A percentile compares a stretch with the other conserved stretches of the same genome.
Evolutionary conservation across 2,113 vertebrate genomes (phyloP).

Genomic region (Drymodes brunneopygia): DNA sequence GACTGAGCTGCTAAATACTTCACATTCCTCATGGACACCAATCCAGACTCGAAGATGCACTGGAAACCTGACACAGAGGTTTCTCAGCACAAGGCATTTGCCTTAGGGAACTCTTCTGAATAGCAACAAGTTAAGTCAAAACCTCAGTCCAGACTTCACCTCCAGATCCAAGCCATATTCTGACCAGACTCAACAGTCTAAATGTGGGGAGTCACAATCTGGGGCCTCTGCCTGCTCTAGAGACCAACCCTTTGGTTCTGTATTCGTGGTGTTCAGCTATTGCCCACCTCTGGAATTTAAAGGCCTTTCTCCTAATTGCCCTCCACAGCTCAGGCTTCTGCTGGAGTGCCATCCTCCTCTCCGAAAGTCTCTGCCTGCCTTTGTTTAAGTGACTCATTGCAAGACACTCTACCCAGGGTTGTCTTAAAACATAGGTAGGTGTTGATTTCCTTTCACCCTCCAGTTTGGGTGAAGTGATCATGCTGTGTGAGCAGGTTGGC

Average conservation of each 20-base stretch:
- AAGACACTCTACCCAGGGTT: neutral
- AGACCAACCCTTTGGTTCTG: neutral
- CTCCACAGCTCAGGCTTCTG: neutral
- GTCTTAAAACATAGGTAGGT: neutral
- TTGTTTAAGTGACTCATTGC: neutral
- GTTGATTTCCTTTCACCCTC: neutral
- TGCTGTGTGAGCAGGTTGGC: neutral
- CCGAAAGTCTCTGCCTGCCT: neutral
- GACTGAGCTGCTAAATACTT: constrained; percentile 1
- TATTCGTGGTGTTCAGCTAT: neutral
- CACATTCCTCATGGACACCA: neutral
- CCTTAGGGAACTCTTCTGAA: neutral
- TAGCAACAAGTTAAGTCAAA: neutral
- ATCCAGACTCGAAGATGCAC: neutral
- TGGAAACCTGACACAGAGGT: neutral
- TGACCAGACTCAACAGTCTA: neutral
- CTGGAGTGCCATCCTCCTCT: neutral
- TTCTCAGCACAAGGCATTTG: neutral
- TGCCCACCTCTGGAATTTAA: neutral
- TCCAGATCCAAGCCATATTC: neutral
- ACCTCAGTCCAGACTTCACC: neutral
- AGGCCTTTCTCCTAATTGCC: neutral
- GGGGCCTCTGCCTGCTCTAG: neutral
- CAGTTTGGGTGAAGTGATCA: neutral
- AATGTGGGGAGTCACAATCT: neutral